Evolutionary conservation across 2,113 vertebrate genomes (phyloP).

Genomic region (Boulengeromyrus knoepffleri): DNA sequence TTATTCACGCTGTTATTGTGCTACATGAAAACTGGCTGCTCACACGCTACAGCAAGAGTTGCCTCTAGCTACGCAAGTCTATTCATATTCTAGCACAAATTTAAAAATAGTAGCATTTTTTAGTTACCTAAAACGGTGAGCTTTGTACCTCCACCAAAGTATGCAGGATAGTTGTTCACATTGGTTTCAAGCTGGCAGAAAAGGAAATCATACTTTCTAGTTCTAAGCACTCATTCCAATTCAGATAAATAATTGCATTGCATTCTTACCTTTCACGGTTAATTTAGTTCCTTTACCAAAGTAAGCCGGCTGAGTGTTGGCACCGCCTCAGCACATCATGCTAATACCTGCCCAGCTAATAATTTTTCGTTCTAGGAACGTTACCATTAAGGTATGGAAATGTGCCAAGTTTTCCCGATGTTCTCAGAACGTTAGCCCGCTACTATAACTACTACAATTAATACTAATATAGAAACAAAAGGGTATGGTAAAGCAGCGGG

Average conservation of each 20-base stretch:
- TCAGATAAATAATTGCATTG: background rate
- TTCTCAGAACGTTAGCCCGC: background rate
- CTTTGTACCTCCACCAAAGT: conserved; percentile 18
- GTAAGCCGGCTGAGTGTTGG: conserved; percentile 25
- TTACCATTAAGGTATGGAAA: background rate
- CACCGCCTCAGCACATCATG: conserved; percentile 28
- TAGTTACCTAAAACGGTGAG: conserved; percentile 22
- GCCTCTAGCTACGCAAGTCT: background rate
- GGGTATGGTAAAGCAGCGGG: background rate
- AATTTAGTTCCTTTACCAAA: conserved; percentile 56
- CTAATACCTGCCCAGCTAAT: conserved; percentile 31
- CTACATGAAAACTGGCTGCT: background rate
- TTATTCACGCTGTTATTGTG: background rate
- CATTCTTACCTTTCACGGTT: conserved; percentile 34
- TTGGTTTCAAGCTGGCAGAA: conserved; percentile 22
- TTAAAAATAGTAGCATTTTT: background rate
- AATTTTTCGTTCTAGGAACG: background rate
- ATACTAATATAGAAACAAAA: background rate
- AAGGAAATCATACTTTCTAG: background rate
- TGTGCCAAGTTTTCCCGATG: background rate
- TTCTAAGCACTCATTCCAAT: background rate
- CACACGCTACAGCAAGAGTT: background rate
- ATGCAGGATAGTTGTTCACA: conserved; percentile 14
- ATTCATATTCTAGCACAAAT: background rate
- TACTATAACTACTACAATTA: background rate